A percentile compares a stretch with the other conserved stretches of the same genome.
Evolutionary conservation across 2,888 invertebrate species (phyloP).

Genomic region (Drosophila conformis): DNA sequence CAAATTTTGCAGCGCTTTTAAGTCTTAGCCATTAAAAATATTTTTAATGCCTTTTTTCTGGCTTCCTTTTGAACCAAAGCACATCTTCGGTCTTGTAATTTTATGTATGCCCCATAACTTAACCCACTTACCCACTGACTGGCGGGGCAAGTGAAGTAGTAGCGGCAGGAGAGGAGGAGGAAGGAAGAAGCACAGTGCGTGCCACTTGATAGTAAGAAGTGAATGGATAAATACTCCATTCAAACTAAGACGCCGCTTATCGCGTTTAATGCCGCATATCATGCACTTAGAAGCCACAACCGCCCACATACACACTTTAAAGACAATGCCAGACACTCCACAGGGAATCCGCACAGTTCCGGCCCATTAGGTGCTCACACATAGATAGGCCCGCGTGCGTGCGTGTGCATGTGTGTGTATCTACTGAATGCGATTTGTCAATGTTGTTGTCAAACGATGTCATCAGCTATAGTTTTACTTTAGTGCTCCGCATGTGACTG

Average conservation of each 20-base stretch:
- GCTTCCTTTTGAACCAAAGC: not conserved
- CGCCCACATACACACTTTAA: constrained; percentile 5
- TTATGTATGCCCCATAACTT: constrained; percentile 23
- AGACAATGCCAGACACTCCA: constrained; percentile 41
- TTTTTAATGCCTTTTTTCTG: not conserved
- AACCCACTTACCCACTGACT: constrained; percentile 48
- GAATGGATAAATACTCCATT: constrained; percentile 35
- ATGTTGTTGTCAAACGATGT: constrained; percentile 79
- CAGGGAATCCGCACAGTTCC: constrained; percentile 40
- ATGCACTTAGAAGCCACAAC: constrained; percentile 42
- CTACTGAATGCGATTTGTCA: constrained; percentile 55
- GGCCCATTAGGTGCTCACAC: constrained; percentile 69
- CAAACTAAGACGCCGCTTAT: constrained; percentile 60
- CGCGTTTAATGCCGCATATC: constrained; percentile 66
- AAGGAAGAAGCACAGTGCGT: constrained; percentile 35
- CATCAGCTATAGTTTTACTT: constrained; percentile 54
- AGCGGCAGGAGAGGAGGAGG: not conserved
- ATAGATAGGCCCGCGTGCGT: constrained; percentile 12
- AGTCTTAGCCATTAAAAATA: not conserved
- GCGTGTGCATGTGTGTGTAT: constrained; percentile 12
- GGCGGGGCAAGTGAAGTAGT: not conserved
- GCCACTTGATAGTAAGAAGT: constrained; percentile 28
- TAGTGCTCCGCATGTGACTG: constrained; percentile 29
- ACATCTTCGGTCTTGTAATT: constrained; percentile 2
- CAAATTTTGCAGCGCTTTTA: too few relatives aligned